Percentiles rank a stretch among this genome's conserved stretches.
These are phyloP conservation scores for Scomber scombrus DNA, from an alignment of 2,113 vertebrate genomes.

Conservation along the genomic window DNA sequence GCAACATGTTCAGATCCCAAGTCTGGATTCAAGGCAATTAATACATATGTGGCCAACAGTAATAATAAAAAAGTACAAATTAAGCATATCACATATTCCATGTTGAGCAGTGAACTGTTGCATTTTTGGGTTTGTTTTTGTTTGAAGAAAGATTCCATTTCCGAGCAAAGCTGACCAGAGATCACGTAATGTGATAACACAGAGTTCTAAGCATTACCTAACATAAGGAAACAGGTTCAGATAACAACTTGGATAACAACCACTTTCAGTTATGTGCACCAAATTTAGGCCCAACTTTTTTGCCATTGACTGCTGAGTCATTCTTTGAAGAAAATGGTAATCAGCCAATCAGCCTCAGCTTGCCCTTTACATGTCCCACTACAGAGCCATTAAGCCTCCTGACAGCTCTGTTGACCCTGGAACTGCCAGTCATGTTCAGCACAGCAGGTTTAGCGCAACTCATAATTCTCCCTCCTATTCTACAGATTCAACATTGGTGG, in stretches of 20 bases:
- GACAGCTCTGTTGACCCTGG: conserved; percentile 26
- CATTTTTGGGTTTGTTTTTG: neutral
- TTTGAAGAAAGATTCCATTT: neutral
- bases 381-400: no score
- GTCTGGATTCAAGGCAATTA: neutral
- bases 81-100: neutral
- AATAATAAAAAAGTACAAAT: neutral
- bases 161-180: neutral
- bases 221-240: neutral
- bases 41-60: neutral
- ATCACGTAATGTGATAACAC: neutral
- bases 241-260: conserved; percentile 8
- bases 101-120: neutral
- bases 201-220: neutral
- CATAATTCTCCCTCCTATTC: conserved; percentile 1
- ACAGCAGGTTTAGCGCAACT: conserved; percentile 35
- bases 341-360: conserved; percentile 27
- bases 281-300: neutral
- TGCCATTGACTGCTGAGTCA: conserved; percentile 54
- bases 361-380: neutral
- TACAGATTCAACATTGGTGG: conserved; percentile 30
- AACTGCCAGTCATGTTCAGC: conserved; percentile 37
- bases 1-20: neutral
- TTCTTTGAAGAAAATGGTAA: conserved; percentile 39
- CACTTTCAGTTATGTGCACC: conserved; percentile 1